Evolutionary conservation across 2,797 vertebrate genomes (phyloP).

Genomic region (Chelonia mydas): DNA sequence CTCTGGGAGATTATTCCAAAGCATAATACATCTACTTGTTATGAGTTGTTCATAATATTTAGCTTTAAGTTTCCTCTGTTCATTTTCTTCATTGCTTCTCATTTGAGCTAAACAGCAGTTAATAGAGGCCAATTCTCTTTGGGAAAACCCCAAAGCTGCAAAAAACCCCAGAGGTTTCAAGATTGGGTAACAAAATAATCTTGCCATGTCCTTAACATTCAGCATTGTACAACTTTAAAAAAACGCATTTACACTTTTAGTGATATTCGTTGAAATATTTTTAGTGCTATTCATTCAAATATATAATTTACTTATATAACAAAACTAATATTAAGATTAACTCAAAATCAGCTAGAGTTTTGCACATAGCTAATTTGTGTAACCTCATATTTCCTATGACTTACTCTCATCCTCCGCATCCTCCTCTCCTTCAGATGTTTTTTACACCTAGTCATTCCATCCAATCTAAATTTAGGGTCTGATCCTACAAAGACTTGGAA

Average conservation of each 20-base stretch:
- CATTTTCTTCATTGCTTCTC: constrained; percentile 15
- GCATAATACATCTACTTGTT: constrained; percentile 40
- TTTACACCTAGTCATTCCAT: not conserved
- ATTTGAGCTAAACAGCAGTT: not conserved
- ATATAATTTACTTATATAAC: not conserved
- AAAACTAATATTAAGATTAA: not conserved
- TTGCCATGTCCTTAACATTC: not conserved
- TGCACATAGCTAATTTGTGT: not conserved
- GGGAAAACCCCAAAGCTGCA: not conserved
- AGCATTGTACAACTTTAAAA: constrained; percentile 13
- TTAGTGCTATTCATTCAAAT: not conserved
- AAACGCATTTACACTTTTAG: not conserved
- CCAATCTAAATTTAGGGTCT: not conserved
- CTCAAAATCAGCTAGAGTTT: not conserved
- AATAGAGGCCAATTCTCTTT: not conserved
- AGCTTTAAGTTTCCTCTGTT: not conserved
- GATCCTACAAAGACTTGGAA: not conserved
- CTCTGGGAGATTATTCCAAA: constrained; percentile 18
- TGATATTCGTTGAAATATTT: not conserved
- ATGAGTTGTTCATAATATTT: constrained; percentile 17
- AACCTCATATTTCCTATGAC: not conserved
- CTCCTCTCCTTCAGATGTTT: not conserved
- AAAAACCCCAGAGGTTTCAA: not conserved
- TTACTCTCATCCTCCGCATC: not conserved
- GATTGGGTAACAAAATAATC: not conserved